Base-by-base conservation (phyloP, 2,113 vertebrate genomes). In the Colistium nudipinnis region DNA sequence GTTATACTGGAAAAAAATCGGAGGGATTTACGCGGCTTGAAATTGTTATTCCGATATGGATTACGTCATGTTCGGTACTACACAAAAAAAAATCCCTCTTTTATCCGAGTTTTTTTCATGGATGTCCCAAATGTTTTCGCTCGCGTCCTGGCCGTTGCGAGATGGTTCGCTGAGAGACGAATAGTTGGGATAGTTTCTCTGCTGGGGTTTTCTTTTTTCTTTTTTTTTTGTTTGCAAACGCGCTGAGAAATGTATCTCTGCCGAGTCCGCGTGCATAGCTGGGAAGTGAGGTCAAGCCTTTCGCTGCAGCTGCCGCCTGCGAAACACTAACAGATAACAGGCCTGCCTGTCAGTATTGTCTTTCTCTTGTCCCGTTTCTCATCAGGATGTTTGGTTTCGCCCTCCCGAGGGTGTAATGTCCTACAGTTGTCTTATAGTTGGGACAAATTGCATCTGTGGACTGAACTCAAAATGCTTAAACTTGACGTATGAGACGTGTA, bases 251-350 rank as follows among this genome's bases (percentile, higher is more conserved):
- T 81, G 2, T 65, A 81, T 82, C 72, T 84, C 65, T 49, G 56
- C 54, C 86, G 75, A 72, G 78, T 76, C 77, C 24, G 72, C 67
- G 66, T 72, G 83, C 87, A 89, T 91, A 82, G 80, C 74, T 89
- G 61, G 80, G 69, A 73, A 79, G 78, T 89, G 87, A 91, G 81
- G 85, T 91, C 86, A 84, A 81, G 78, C 63, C 67, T 83, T 59
- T 11, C 1, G 4, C 60, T 70, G 77, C 89, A 86, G 89, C 87
- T 87, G 87, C 87, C 36, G 84, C 86, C 73, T 72, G 61, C 73
- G 76, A 28, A 82, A 81, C 60, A 62, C 81, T 78, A 77, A 85
- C 83, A 83, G 86, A 89, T 81, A 87, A 82, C 88, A 88, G 83
- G 62, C 80, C 57, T 49, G 63, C 66, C 61, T 70, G 81, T 88